Evolutionary conservation across 2,113 vertebrate species (phyloP).

Genomic region (Irena cyanogastra): DNA sequence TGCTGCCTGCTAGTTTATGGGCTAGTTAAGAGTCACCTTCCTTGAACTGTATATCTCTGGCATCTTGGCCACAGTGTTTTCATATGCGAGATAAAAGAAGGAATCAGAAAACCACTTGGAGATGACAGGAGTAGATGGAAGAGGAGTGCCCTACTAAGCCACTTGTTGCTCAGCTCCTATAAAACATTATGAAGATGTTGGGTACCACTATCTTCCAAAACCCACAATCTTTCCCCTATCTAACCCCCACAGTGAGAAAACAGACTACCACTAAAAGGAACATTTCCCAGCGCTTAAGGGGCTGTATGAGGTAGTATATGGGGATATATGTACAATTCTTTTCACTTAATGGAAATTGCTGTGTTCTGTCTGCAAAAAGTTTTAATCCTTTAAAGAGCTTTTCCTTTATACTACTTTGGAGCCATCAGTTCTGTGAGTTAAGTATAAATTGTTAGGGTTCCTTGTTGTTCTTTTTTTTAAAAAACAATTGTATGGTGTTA

Average conservation of each 20-base stretch:
- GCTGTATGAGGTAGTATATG: background rate
- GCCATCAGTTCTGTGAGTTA: background rate
- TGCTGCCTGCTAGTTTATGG: background rate
- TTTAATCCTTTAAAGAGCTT: background rate
- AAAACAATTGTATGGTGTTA: background rate
- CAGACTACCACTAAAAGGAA: background rate
- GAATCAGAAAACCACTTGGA: background rate
- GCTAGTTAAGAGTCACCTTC: background rate
- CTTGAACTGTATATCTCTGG: background rate
- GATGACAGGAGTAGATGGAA: background rate
- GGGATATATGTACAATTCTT: fast-evolving
- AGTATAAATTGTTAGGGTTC: fast-evolving
- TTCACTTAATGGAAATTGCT: background rate
- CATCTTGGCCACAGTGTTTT: background rate
- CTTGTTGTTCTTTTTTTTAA: background rate
- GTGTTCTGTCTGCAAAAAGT: background rate
- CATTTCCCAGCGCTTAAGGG: background rate
- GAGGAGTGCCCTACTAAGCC: background rate
- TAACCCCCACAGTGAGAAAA: background rate
- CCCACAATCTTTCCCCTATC: background rate
- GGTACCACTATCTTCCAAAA: background rate
- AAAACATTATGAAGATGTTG: fast-evolving
- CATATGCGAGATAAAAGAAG: background rate
- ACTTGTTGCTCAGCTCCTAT: background rate
- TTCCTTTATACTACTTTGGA: background rate